phyloP scores from a whole-genome alignment of 1,140 invertebrate genomes.

The Cydia strobilella region DNA sequence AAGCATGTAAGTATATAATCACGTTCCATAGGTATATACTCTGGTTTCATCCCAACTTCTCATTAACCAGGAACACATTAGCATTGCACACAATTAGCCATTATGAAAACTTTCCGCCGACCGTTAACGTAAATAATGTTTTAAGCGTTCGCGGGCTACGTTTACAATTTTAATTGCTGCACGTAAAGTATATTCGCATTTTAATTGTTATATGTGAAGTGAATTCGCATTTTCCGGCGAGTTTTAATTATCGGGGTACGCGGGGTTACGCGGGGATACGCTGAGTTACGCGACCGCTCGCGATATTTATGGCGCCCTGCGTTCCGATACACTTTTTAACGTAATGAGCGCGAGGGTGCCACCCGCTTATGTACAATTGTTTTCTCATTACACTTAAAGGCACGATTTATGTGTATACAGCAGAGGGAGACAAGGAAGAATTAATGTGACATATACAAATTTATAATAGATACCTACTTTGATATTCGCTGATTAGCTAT shows the following conservation, averaged over 20 bases:
- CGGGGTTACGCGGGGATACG: constrained; percentile 39
- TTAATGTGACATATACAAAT: neutral
- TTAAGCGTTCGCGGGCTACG: constrained; percentile 60
- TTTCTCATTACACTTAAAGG: constrained; percentile 26
- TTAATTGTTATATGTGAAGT: constrained; percentile 78
- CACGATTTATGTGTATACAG: neutral
- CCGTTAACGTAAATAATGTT: constrained; percentile 52
- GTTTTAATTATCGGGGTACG: constrained; percentile 80
- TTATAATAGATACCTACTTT: neutral
- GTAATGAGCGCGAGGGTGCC: constrained; percentile 69
- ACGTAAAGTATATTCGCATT: constrained; percentile 74
- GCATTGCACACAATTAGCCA: constrained; percentile 12
- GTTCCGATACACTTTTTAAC: constrained; percentile 79
- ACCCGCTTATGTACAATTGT: constrained; percentile 46
- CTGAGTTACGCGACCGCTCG: constrained; percentile 77
- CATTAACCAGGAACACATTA: constrained; percentile 23
- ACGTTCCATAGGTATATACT: neutral
- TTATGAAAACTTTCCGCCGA: constrained; percentile 24
- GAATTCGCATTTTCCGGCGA: constrained; percentile 75
- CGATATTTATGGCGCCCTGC: constrained; percentile 70
- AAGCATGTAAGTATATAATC: neutral
- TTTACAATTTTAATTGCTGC: constrained; percentile 75
- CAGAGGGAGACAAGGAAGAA: constrained; percentile 2
- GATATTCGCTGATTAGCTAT: neutral
- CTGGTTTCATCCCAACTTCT: neutral